These are phyloP conservation scores for Leptinotarsa undecemlineata DNA, from an alignment of 1,140 invertebrate genomes.

Conservation along the genomic window DNA sequence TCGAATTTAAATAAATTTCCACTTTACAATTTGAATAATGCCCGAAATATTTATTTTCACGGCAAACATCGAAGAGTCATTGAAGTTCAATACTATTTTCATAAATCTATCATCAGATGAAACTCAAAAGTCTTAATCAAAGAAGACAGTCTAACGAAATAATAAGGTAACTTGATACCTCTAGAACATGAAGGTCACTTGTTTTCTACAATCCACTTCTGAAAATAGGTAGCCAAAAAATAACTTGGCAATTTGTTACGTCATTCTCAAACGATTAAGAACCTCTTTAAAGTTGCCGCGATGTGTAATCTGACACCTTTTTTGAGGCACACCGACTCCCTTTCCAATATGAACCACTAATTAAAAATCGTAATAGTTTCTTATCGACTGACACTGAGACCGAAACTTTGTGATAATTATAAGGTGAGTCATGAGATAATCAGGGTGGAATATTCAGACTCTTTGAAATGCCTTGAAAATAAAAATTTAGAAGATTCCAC, in stretches of 20 bases:
- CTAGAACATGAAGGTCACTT: not conserved
- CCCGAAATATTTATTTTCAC: too few species aligned
- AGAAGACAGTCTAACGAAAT: not conserved
- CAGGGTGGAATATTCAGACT: too few species aligned
- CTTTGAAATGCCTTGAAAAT: too few species aligned
- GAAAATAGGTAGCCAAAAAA: slow-evolving; percentile 17
- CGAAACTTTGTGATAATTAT: too few species aligned
- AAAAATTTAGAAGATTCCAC: too few species aligned
- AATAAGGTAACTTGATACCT: not conserved
- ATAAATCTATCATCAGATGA: too few species aligned
- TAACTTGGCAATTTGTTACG: slow-evolving; percentile 37
- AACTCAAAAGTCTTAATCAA: too few species aligned
- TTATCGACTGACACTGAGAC: not conserved
- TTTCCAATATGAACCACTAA: slow-evolving; percentile 24
- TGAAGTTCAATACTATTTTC: too few species aligned
- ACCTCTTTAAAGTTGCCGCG: slow-evolving; percentile 33
- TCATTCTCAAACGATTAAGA: slow-evolving; percentile 39
- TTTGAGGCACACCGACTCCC: slow-evolving; percentile 14
- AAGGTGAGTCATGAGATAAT: too few species aligned
- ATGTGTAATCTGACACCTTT: slow-evolving; percentile 35
- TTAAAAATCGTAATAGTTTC: slow-evolving; percentile 29
- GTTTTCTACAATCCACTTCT: not conserved
- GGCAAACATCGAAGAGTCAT: too few species aligned
- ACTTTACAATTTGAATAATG: too few species aligned
- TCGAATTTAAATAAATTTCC: too few species aligned